A percentile compares a stretch with the other conserved stretches of the same genome.
Evolutionary conservation across 2,797 vertebrate genomes (phyloP).

Genomic region (Eremophila alpestris): DNA sequence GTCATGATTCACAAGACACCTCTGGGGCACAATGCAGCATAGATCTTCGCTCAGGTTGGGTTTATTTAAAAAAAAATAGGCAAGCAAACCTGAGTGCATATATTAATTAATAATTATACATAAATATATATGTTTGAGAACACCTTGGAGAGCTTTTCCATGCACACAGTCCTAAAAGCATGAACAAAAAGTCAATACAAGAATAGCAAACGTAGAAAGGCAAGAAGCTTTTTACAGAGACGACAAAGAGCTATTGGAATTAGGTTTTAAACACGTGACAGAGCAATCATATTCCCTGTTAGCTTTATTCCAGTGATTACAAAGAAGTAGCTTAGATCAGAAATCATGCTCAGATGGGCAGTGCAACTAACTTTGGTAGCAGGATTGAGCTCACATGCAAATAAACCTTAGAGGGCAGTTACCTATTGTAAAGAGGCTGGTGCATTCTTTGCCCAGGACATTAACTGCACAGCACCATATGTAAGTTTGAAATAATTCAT

Average conservation of each 20-base stretch:
- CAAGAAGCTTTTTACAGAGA: not conserved
- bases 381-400: not conserved
- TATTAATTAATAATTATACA: not conserved
- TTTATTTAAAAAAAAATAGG: not conserved
- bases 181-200: not conserved
- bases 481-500: constrained; percentile 59
- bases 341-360: not conserved
- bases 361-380: not conserved
- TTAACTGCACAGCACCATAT: constrained; percentile 88
- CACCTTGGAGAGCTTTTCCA: not conserved
- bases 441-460: constrained; percentile 82
- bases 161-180: not conserved
- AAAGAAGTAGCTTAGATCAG: not conserved
- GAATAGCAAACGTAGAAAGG: not conserved
- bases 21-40: not conserved
- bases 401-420: constrained; percentile 24
- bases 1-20: not conserved
- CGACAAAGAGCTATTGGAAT: not conserved
- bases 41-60: not conserved
- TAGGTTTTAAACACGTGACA: not conserved
- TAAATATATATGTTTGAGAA: not conserved
- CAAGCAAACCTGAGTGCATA: not conserved
- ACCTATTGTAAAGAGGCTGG: constrained; percentile 86
- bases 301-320: not conserved
- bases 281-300: not conserved